Evolutionary conservation across 2,888 invertebrate species (phyloP).

Genomic region (Drosophila neoperkinsi): DNA sequence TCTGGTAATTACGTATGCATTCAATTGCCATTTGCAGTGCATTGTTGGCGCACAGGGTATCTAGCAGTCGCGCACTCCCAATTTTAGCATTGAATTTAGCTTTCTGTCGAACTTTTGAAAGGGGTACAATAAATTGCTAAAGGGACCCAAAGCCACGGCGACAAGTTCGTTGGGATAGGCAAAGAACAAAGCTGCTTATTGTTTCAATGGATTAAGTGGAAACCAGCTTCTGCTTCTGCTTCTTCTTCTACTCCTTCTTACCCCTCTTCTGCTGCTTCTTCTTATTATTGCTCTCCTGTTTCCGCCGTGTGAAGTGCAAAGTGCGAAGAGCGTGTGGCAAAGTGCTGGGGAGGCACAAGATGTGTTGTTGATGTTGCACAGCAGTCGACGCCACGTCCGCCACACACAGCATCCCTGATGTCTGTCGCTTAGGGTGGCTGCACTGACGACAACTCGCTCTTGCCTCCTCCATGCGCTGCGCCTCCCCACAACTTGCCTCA

Average conservation of each 20-base stretch:
- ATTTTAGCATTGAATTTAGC: not conserved
- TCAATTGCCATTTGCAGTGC: not conserved
- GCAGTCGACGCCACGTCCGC: constrained; percentile 44
- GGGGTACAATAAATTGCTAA: not conserved
- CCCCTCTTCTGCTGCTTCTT: constrained; percentile 4
- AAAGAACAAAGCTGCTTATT: constrained; percentile 79
- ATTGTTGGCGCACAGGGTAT: not conserved
- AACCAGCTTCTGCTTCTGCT: constrained; percentile 28
- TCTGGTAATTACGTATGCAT: not conserved
- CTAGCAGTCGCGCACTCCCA: not conserved
- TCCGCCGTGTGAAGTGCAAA: constrained; percentile 12
- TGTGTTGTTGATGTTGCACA: constrained; percentile 33
- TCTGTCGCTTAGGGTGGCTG: constrained; percentile 46
- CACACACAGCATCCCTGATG: constrained; percentile 10
- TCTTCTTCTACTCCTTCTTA: not conserved
- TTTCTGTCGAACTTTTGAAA: not conserved
- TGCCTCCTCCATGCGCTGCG: not conserved
- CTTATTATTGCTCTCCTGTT: not conserved
- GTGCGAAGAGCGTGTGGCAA: constrained; percentile 22
- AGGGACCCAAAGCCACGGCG: constrained; percentile 31
- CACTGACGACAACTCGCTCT: constrained; percentile 23
- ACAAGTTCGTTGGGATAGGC: constrained; percentile 49
- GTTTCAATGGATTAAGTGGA: constrained; percentile 80
- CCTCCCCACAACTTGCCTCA: constrained; percentile 18
- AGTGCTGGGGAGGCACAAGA: constrained; percentile 49